Conservation (phyloP, 2,888 invertebrate species). For the Tridacna gigas region DNA sequence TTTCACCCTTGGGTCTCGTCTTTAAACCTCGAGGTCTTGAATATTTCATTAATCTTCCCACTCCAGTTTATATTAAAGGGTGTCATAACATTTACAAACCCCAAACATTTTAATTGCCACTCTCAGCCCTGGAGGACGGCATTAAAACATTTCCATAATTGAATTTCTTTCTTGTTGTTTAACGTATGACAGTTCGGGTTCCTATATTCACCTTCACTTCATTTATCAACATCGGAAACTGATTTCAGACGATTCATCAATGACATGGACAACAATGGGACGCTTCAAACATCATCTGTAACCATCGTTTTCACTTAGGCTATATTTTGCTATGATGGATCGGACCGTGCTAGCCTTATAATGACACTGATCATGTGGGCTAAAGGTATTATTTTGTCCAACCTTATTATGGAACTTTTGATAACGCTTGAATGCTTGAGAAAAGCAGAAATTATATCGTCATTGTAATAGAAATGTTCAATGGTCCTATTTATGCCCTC, state of each 20-base stretch:
- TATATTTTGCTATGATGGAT: constrained; percentile 40
- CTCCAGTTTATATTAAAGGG: constrained; percentile 6
- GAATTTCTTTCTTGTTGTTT: constrained; percentile 50
- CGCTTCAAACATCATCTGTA: constrained; percentile 49
- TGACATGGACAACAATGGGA: constrained; percentile 64
- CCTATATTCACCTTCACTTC: constrained; percentile 38
- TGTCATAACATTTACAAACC: constrained; percentile 63
- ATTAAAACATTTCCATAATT: constrained; percentile 63
- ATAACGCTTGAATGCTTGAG: neutral
- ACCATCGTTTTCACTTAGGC: constrained; percentile 65
- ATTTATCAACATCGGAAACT: constrained; percentile 63
- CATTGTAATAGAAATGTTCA: too few species aligned
- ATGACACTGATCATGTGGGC: constrained; percentile 3
- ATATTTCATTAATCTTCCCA: constrained; percentile 29
- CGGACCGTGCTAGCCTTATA: constrained; percentile 40
- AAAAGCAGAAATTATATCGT: too few species aligned
- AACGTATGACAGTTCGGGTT: constrained; percentile 56
- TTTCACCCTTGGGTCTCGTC: constrained; percentile 11
- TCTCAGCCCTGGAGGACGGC: constrained; percentile 38
- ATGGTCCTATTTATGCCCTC: neutral
- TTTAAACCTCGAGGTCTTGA: constrained; percentile 18
- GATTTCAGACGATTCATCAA: constrained; percentile 63
- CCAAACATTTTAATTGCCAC: constrained; percentile 59
- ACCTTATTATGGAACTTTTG: neutral
- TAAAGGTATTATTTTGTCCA: constrained; percentile 12